Conservation (phyloP, 30 jellyfish, hydroid and myxozoan genomes). For the Rhopilema esculentum region DNA sequence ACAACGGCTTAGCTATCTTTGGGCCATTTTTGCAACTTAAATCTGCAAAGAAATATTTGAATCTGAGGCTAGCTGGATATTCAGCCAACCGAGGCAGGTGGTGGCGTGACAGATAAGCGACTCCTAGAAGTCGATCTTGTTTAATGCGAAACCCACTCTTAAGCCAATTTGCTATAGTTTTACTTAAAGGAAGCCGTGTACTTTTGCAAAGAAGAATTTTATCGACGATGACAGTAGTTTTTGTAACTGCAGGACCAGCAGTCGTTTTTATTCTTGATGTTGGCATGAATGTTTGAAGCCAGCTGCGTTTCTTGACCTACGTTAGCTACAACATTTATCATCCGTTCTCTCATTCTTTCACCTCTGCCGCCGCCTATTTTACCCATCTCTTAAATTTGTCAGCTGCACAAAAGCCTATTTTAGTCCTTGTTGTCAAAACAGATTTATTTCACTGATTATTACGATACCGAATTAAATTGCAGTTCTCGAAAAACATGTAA, state of each 20-base stretch:
- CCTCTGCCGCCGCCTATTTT: neutral
- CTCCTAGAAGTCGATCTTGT: neutral
- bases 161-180: neutral
- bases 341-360: neutral
- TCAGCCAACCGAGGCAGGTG: neutral
- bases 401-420: neutral
- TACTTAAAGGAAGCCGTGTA: neutral
- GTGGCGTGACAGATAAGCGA: neutral
- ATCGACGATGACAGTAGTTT: neutral
- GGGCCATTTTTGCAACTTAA: too few species aligned
- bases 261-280: neutral
- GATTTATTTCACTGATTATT: neutral
- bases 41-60: neutral
- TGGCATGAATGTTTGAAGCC: neutral
- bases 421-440: neutral
- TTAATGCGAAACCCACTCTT: neutral
- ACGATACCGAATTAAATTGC: neutral
- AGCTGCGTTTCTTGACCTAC: neutral
- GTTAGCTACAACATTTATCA: neutral
- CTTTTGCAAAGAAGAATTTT: neutral
- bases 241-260: neutral
- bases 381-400: neutral
- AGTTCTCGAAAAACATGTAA: neutral
- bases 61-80: neutral
- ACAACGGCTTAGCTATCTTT: too few species aligned